These are phyloP conservation scores for Acestrorhynchus altus DNA, from an alignment of 2,797 vertebrate species.

Conservation along the genomic window DNA sequence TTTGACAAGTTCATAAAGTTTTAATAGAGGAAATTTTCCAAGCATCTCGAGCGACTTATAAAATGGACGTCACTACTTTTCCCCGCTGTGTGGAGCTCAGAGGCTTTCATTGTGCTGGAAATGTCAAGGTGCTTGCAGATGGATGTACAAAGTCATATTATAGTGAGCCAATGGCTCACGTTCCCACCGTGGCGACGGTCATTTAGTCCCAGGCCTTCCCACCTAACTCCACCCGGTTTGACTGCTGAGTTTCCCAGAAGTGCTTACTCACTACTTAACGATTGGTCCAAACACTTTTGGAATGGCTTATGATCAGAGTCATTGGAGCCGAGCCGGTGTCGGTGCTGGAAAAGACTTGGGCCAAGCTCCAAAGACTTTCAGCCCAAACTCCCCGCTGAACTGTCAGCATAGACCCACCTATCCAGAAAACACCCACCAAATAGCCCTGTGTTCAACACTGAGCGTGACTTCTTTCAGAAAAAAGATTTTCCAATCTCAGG, in stretches of 20 bases:
- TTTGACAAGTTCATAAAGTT: conserved; percentile 38
- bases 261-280: not conserved
- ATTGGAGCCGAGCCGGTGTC: not conserved
- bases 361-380: not conserved
- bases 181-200: not conserved
- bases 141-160: not conserved
- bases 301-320: not conserved
- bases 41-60: conserved; percentile 9
- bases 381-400: not conserved
- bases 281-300: not conserved
- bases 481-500: not conserved
- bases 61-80: conserved; percentile 14
- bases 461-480: not conserved
- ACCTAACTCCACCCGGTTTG: not conserved
- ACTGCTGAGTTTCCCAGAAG: conserved; percentile 15
- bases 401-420: not conserved
- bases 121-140: conserved; percentile 25
- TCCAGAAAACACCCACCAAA: conserved; percentile 9
- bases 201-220: not conserved
- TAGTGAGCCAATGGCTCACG: not conserved
- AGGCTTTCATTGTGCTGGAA: conserved; percentile 52
- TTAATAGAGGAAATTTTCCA: conserved; percentile 42
- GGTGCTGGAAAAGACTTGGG: not conserved
- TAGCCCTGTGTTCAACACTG: not conserved
- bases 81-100: conserved; percentile 21